Percentiles rank a stretch among this genome's conserved stretches.
Conservation (phyloP, 2,797 vertebrate species). For the Mareca penelope region DNA sequence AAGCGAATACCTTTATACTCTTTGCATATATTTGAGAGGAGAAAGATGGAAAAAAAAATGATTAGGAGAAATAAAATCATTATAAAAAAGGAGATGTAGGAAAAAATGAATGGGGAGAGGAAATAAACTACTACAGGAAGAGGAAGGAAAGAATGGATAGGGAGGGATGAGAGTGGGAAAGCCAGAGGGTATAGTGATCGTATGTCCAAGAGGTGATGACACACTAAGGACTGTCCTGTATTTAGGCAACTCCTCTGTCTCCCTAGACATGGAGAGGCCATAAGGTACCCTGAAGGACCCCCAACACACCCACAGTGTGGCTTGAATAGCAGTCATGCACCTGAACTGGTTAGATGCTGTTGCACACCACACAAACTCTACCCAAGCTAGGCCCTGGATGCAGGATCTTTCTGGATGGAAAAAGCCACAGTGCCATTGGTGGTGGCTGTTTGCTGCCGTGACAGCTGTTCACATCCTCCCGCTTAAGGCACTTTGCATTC, state of each 20-base stretch:
- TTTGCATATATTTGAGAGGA: neutral
- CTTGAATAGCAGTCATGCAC: accelerated
- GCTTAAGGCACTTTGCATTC: slow-evolving; percentile 31
- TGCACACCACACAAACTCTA: neutral
- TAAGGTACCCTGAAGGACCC: neutral
- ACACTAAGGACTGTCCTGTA: neutral
- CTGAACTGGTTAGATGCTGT: neutral
- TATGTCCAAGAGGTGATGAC: neutral
- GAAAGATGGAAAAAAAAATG: neutral
- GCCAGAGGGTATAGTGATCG: neutral
- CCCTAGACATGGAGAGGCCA: neutral
- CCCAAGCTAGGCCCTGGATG: neutral
- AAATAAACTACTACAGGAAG: neutral
- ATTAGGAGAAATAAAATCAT: neutral
- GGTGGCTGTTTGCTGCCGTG: neutral
- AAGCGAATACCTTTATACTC: neutral
- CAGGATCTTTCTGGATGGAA: neutral
- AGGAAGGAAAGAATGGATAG: neutral
- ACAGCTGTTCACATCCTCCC: neutral
- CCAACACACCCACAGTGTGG: accelerated
- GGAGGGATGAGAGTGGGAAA: neutral
- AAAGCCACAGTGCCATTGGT: neutral
- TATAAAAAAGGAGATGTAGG: neutral
- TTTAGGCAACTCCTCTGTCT: neutral
- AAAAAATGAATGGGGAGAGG: neutral